Evolutionary conservation across 2,797 vertebrate genomes (phyloP).

Genomic region (Dallia pectoralis): DNA sequence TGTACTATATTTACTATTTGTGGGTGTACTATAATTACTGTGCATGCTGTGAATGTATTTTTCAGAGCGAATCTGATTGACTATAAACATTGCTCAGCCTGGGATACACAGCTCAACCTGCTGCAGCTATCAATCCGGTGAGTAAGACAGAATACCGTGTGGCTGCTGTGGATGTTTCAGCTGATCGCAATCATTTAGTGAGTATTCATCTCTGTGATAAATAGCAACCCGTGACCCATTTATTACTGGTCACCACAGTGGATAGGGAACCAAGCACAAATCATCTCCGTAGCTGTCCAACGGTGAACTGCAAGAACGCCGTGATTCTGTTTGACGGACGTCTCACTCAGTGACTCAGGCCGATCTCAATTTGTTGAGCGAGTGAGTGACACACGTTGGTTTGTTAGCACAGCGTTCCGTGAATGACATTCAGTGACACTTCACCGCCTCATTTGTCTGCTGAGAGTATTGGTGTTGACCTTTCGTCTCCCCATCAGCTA

Average conservation of each 20-base stretch:
- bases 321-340: neutral
- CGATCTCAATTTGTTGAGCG: too few relatives aligned
- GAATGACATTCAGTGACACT: constrained; percentile 9
- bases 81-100: neutral
- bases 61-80: too few relatives aligned
- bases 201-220: neutral
- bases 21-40: too few relatives aligned
- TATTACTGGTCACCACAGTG: too few relatives aligned
- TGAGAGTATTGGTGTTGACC: constrained; percentile 2
- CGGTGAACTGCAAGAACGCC: neutral
- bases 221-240: neutral
- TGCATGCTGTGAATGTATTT: too few relatives aligned
- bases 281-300: neutral
- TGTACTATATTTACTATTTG: too few relatives aligned
- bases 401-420: constrained; percentile 5
- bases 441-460: constrained; percentile 19
- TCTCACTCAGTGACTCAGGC: neutral
- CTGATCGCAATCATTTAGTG: neutral
- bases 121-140: neutral
- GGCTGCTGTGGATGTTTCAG: neutral
- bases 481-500: neutral
- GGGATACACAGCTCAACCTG: neutral
- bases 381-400: too few relatives aligned
- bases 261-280: too few relatives aligned
- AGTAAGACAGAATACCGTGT: neutral